Base-by-base conservation (phyloP, 2,888 invertebrate genomes). In the Nezara viridula region DNA sequence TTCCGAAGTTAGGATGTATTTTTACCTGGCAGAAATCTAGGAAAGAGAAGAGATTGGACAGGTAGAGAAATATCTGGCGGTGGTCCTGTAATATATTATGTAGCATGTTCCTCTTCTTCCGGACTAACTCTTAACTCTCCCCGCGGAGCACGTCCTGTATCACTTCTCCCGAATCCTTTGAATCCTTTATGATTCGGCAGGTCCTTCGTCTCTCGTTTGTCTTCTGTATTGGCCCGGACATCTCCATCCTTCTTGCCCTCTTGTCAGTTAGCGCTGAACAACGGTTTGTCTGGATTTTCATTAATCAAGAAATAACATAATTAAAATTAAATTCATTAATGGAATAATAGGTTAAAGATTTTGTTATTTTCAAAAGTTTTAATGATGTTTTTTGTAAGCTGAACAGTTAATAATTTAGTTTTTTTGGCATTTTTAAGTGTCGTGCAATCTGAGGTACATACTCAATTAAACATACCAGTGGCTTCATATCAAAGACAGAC, bases 141-240 rank as follows among this genome's bases (percentile, higher is more conserved):
- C 55, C 27, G 12, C 27, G 27, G 2, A 9, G 27, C 27, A 27
- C 27, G 27, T 60, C 60, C 60, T 60, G 27, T 60, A 60, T 60
- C 60, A 27, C 60, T 60, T 60, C 60, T 60, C 55, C 10, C 19
- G 14, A 60, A 60, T 60, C 60, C 27, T 60, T 60, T 60, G 60
- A 60, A 60, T 60, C 27, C 60, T 60, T 60, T 60, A 60, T 60
- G 60, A 60, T 60, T 27, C 60, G 27, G 14, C 60, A 60, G 60
- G 27, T 32, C 60, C 60, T 60, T 27, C 60, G 27, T 60, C 27
- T 27, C 60, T n/a, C 4, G 10, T 27, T 60, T 2, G 27, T 60
- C 60, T 60, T 32, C 27, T 27, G 27, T 60, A 60, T 60, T 16
- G 60, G 16, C 4, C 12, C 3, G 16, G 60, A 60, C 60, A 32